Evolutionary conservation across 1,140 invertebrate species (phyloP).

Genomic region (Drosophila sp.): DNA sequence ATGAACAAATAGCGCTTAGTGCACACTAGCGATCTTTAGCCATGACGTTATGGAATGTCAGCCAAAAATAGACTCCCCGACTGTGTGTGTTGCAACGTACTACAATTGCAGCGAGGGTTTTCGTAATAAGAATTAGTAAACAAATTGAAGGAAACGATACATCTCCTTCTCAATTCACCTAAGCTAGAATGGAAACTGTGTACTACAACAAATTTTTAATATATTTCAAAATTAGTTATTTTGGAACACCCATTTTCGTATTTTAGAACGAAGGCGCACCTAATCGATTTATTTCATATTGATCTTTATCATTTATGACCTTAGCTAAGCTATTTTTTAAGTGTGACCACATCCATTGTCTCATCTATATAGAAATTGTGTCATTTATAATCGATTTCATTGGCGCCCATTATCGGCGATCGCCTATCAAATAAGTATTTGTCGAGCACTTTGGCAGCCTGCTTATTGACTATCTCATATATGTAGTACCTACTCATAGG

Average conservation of each 20-base stretch:
- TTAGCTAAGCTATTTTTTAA: neutral
- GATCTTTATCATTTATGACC: neutral
- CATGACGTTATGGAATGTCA: constrained; percentile 27
- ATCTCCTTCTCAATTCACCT: too few relatives aligned
- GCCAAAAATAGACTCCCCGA: constrained; percentile 1
- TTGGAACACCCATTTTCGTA: neutral
- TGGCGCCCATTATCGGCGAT: constrained; percentile 30
- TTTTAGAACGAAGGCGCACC: neutral
- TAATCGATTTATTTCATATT: neutral
- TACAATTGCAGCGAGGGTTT: neutral
- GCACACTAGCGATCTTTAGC: constrained; percentile 34
- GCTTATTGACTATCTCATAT: constrained; percentile 1
- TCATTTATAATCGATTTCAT: constrained; percentile 21
- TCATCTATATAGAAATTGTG: neutral
- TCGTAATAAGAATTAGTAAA: too few relatives aligned
- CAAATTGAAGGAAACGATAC: too few relatives aligned
- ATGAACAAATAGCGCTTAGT: constrained; percentile 54
- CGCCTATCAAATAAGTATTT: constrained; percentile 31
- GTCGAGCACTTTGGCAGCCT: constrained; percentile 10
- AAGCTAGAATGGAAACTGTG: too few relatives aligned
- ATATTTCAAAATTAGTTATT: too few relatives aligned
- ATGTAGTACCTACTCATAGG: neutral
- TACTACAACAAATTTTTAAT: too few relatives aligned
- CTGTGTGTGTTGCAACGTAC: neutral
- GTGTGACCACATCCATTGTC: neutral